Percentiles rank a stretch among this genome's conserved stretches.
These are phyloP conservation scores for Mellilla xanthometata DNA, from an alignment of 2,888 invertebrate genomes.

Conservation along the genomic window DNA sequence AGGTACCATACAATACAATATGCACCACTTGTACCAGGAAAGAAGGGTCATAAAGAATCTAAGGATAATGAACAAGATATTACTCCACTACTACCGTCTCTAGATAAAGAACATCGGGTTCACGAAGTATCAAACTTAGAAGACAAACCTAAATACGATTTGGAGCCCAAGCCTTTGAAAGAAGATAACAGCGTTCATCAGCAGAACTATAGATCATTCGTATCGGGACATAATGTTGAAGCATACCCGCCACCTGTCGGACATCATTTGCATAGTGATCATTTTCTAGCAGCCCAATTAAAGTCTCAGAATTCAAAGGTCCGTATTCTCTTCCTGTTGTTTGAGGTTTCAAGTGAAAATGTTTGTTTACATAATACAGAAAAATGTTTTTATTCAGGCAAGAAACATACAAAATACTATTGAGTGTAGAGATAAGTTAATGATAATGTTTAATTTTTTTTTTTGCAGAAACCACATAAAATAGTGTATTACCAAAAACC, in stretches of 20 bases:
- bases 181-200: constrained; percentile 3
- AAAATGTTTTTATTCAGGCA: too few species aligned
- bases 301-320: constrained; percentile 32
- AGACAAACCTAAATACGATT: constrained; percentile 19
- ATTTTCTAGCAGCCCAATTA: constrained; percentile 33
- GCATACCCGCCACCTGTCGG: constrained; percentile 31
- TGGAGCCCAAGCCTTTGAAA: constrained; percentile 38
- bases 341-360: too few species aligned
- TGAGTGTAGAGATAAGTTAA: too few species aligned
- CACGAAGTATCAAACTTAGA: constrained; percentile 1
- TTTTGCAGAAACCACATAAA: constrained; percentile 13
- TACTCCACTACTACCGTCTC: too few species aligned
- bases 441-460: background rate
- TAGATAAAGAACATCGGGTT: background rate
- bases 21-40: constrained; percentile 6
- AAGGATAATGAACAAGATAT: too few species aligned
- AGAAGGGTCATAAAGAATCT: too few species aligned
- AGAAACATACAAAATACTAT: too few species aligned
- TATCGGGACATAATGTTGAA: constrained; percentile 39
- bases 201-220: constrained; percentile 29
- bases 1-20: constrained; percentile 9
- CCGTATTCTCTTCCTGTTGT: too few species aligned
- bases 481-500: constrained; percentile 6
- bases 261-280: constrained; percentile 34
- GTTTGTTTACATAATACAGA: too few species aligned